Base-by-base conservation (phyloP, 2,888 invertebrate genomes). In the Epinotia bilunana region DNA sequence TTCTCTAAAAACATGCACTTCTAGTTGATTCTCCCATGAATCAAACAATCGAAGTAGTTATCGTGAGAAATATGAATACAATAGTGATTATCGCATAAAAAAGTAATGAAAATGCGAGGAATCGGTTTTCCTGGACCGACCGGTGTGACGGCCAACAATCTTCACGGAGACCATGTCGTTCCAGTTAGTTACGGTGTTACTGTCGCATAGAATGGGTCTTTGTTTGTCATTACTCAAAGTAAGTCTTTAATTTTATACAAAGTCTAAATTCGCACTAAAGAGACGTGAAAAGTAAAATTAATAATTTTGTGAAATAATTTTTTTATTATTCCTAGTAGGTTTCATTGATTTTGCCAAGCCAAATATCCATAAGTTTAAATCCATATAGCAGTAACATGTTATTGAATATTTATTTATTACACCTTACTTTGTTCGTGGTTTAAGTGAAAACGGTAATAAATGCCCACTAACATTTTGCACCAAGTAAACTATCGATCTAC, bases 191-290 rank as follows among this genome's bases (percentile, higher is more conserved):
- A 76, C 76, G 72, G 77, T 74, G 77, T 72, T 33, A 77, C 79
- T 78, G 77, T 76, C 73, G 73, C 71, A 61, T 23, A 82, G 77
- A 83, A 92, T 92, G 91, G 91, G 91, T 76, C 80, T 72, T 6
- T 75, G 65, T 61, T 60, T 91, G 72, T 82, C 87, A 39, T 83
- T 91, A 77, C 80, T 89, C 16, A 83, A 86, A 83, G 91, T 92
- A 74, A 90, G 92, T 88, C 73, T 63, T 63, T 67, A 69, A 69
- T 77, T 33, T 33, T 28, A 39, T n/a, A 43, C 12, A 28, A 28
- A 23, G n/a, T 11, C 43, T 23, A n/a, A n/a, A 13, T 9, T 39
- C n/a, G 18, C 33, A n/a, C 39, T 18, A 39, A 39, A 39, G 6
- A 33, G 33, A 33, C 9, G 9, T 39, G 2, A 39, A 39, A 39